phyloP scores from a whole-genome alignment of 1,140 invertebrate genomes.

The Agrypnia vestita region DNA sequence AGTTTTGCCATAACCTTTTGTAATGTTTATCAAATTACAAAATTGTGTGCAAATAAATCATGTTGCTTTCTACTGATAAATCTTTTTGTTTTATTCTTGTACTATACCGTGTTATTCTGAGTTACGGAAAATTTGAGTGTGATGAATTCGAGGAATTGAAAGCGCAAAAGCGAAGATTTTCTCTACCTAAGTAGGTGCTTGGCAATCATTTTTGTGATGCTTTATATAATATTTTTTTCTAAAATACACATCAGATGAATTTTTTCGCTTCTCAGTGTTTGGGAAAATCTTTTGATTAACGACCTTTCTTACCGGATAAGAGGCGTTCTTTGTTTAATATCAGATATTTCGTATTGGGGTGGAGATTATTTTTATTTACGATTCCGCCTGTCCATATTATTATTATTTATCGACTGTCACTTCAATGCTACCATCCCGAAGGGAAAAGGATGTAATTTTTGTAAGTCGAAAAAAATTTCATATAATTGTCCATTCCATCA shows the following conservation, averaged over 20 bases:
- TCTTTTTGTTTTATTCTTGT: too few relatives aligned
- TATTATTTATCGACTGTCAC: slow-evolving; percentile 58
- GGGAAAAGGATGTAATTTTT: background rate
- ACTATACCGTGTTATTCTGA: too few relatives aligned
- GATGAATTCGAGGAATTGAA: too few relatives aligned
- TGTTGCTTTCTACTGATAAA: too few relatives aligned
- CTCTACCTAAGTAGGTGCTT: too few relatives aligned
- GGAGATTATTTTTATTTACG: slow-evolving; percentile 57
- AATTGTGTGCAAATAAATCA: too few relatives aligned
- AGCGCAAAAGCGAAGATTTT: too few relatives aligned
- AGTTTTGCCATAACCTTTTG: too few relatives aligned
- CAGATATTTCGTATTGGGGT: slow-evolving; percentile 44
- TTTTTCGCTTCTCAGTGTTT: slow-evolving; percentile 1
- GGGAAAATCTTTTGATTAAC: slow-evolving; percentile 45
- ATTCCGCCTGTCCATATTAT: slow-evolving; percentile 50
- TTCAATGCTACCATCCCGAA: background rate
- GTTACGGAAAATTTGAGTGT: too few relatives aligned
- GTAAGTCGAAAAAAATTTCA: background rate
- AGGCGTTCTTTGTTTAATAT: slow-evolving; percentile 53
- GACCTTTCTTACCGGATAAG: slow-evolving; percentile 34
- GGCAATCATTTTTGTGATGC: background rate
- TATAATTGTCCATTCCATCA: too few relatives aligned
- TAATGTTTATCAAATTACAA: too few relatives aligned
- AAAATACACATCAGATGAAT: background rate
- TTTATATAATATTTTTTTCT: background rate